A percentile compares a stretch with the other conserved stretches of the same genome.
Evolutionary conservation across 2,888 invertebrate species (phyloP).

Genomic region (Sthenelais limicola): DNA sequence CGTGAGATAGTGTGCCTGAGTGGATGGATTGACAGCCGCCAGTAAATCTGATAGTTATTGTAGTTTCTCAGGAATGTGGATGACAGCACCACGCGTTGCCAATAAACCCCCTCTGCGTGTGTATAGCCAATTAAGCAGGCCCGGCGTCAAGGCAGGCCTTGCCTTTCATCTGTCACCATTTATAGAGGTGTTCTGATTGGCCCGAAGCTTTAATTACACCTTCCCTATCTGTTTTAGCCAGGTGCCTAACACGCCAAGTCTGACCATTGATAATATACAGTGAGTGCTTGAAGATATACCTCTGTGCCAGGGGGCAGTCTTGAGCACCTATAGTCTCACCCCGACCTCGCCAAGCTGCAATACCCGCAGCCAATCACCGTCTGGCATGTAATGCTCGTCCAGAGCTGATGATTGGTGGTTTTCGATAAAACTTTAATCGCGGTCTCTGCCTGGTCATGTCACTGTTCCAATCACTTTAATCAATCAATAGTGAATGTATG

Average conservation of each 20-base stretch:
- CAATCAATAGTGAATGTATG: slow-evolving; percentile 39
- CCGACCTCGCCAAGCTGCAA: background rate
- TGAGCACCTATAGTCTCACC: background rate
- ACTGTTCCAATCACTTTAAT: slow-evolving; percentile 39
- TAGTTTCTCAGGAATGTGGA: background rate
- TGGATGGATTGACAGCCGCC: slow-evolving; percentile 13
- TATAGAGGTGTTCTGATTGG: slow-evolving; percentile 26
- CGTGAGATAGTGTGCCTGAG: too few relatives aligned
- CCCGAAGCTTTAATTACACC: slow-evolving; percentile 27
- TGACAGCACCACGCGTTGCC: slow-evolving; percentile 6
- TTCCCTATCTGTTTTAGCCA: slow-evolving; percentile 14
- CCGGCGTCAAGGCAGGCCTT: slow-evolving; percentile 21
- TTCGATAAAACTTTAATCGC: slow-evolving; percentile 35
- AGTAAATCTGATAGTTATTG: slow-evolving; percentile 33
- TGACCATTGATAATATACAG: too few relatives aligned
- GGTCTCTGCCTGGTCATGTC: slow-evolving; percentile 26
- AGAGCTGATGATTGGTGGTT: slow-evolving; percentile 34
- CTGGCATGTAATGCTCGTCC: slow-evolving; percentile 1
- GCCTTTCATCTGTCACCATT: slow-evolving; percentile 28
- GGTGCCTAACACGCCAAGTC: background rate
- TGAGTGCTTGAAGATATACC: background rate
- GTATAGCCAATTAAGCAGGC: slow-evolving; percentile 19
- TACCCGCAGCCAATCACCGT: slow-evolving; percentile 12
- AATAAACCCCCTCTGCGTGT: slow-evolving; percentile 25
- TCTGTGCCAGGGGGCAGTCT: background rate